phyloP scores from a whole-genome alignment of 2,113 vertebrate genomes.

The Turdus rufiventris region DNA sequence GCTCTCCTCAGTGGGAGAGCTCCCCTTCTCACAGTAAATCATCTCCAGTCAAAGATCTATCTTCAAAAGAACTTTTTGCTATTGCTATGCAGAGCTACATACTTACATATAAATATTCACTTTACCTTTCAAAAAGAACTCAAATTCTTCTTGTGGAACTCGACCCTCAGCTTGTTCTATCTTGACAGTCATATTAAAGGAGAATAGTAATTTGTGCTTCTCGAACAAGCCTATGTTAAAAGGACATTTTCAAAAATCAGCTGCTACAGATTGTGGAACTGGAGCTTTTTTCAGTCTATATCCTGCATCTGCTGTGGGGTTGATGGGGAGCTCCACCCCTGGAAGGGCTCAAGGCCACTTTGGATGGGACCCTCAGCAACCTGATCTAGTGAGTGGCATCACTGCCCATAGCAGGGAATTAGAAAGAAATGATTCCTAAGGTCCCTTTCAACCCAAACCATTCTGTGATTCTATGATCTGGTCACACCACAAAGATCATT shows the following conservation, averaged over 20 bases:
- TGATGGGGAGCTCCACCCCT: neutral
- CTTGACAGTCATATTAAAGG: conserved; percentile 93
- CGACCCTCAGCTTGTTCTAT: conserved; percentile 88
- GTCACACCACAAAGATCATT: neutral
- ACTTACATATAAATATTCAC: neutral
- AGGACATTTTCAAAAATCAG: neutral
- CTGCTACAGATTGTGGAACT: neutral
- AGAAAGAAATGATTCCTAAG: neutral
- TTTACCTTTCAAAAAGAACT: conserved; percentile 95
- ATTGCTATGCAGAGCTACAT: neutral
- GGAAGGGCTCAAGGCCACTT: neutral
- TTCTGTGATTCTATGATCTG: neutral
- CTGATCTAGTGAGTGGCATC: neutral
- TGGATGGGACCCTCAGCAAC: neutral
- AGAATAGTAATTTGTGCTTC: conserved; percentile 91
- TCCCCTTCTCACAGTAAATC: neutral
- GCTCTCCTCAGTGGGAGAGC: neutral
- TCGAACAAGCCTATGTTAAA: conserved; percentile 86
- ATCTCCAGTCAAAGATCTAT: neutral
- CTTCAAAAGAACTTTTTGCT: neutral
- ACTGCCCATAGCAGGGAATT: neutral
- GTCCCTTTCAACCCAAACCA: neutral
- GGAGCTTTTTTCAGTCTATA: neutral
- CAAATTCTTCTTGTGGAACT: conserved; percentile 88
- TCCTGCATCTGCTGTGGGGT: neutral